Evolutionary conservation across 2,113 vertebrate genomes (phyloP), one percentile per base, ranked within the genome.

Genomic region (Centrocercus urophasianus): DNA sequence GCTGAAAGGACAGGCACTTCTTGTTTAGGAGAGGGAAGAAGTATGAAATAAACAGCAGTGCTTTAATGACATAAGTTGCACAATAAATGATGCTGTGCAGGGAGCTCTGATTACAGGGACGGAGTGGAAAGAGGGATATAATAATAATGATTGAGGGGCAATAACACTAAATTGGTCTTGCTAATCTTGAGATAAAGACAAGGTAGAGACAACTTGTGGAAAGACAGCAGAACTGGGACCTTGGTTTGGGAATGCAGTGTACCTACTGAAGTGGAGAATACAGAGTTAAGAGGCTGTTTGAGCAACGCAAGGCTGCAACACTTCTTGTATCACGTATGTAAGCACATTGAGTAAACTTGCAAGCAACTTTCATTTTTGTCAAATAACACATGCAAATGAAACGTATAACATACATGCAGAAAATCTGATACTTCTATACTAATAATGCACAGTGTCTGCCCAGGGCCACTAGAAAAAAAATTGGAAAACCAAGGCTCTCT

Each of bases 371-470:
- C 10, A 8, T 11, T 30, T 79, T 57, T 65, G 30, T 34, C 38
- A 65, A 82, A 11, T 17, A 28, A 52, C 0, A 5, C 3, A 5
- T 27, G 43, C 40, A 78, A 82, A 77, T 43, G 28, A 85, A 90
- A 63, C 20, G 14, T 10, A 77, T 45, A 81, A 0, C 0, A 64
- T 15, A 78, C 7, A 42, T 10, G 8, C 2, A 63, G n/a, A 38
- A 80, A 76, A 77, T 42, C n/a, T n/a, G 25, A 85, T 56, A 45
- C 3, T 48, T 50, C 32, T 47, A 8, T n/a, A 30, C 36, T 56
- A 16, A 28, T 20, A 16, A 38, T 18, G 10, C 63, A 74, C 28
- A 67, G 12, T 43, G 45, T 10, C 57, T 84, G 21, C 28, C n/a
- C 32, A 57, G 8, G 25, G 38, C 8, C 50, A 67, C 13, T 61